These are phyloP conservation scores for Phalacrocorax brasilianus DNA, from an alignment of 2,113 vertebrate genomes.

Conservation along the genomic window DNA sequence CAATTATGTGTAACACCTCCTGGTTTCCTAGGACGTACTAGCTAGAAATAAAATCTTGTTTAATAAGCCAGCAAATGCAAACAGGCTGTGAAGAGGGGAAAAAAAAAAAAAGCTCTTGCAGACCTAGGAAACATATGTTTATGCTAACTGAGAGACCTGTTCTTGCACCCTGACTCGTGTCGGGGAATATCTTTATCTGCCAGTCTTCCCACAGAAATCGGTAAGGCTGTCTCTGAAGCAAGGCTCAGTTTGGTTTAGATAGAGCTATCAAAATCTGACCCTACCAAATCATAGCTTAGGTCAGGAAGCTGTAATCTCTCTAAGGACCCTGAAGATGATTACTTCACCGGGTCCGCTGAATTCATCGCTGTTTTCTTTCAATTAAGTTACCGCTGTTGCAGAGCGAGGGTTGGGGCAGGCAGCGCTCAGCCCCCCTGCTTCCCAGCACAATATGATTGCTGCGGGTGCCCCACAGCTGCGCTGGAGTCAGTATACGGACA, in stretches of 20 bases:
- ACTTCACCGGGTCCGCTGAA: not conserved
- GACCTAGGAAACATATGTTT: constrained; percentile 41
- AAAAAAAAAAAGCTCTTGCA: not conserved
- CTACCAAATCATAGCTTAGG: not conserved
- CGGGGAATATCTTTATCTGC: not conserved
- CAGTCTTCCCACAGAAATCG: not conserved
- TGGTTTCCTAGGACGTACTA: not conserved
- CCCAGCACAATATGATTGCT: not conserved
- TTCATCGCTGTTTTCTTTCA: not conserved
- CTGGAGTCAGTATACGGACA: rapidly evolving
- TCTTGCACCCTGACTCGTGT: not conserved
- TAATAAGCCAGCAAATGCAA: constrained; percentile 22
- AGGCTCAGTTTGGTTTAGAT: not conserved
- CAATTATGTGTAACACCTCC: not conserved
- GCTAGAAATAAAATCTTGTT: constrained; percentile 6
- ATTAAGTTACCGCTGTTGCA: not conserved
- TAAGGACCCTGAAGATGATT: not conserved
- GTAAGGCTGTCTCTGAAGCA: not conserved
- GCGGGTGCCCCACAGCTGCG: not conserved
- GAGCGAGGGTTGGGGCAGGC: not conserved
- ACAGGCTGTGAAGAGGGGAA: not conserved
- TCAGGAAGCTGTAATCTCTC: not conserved
- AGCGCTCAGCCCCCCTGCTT: not conserved
- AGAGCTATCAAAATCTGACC: not conserved
- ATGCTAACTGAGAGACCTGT: constrained; percentile 26